Conservation (phyloP, 2,113 vertebrate genomes). For the Isichthys henryi region DNA sequence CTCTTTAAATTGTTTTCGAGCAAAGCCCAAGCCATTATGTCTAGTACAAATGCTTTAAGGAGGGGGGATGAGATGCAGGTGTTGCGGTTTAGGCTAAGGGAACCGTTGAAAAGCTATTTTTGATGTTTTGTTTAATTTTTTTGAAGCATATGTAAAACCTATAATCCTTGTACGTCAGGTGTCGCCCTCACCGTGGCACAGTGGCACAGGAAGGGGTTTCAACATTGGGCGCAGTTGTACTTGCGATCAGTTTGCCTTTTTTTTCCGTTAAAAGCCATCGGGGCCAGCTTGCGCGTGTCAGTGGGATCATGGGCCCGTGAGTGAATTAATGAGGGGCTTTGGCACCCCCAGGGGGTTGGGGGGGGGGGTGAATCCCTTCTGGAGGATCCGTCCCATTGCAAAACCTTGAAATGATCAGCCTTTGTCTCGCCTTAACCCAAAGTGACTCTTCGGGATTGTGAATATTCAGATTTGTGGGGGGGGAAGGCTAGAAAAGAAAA, state of each 20-base stretch:
- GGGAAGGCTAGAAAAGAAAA: not conserved
- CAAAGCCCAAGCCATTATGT: constrained; percentile 48
- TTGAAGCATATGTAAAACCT: not conserved
- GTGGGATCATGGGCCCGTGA: not conserved
- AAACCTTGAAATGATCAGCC: not conserved
- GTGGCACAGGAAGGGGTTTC: not conserved
- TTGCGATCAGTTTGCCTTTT: not conserved
- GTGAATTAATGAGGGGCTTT: not conserved
- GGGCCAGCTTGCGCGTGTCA: not conserved
- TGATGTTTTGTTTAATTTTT: constrained; percentile 40
- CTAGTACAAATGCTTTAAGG: constrained; percentile 55
- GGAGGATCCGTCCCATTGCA: not conserved
- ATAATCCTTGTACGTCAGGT: not conserved
- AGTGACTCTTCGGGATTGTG: not conserved
- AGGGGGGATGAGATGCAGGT: constrained; percentile 58
- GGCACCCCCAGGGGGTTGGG: not conserved
- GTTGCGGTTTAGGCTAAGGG: constrained; percentile 34
- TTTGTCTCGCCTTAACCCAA: not conserved
- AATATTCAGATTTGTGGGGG: not conserved
- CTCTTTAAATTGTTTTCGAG: constrained; percentile 81
- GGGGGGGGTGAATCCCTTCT: not conserved
- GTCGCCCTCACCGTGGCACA: not conserved
- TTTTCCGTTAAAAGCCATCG: not conserved
- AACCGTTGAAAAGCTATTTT: constrained; percentile 45
- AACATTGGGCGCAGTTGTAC: not conserved